Conservation (phyloP, 2,888 invertebrate genomes). For the Ephialtes manifestator region DNA sequence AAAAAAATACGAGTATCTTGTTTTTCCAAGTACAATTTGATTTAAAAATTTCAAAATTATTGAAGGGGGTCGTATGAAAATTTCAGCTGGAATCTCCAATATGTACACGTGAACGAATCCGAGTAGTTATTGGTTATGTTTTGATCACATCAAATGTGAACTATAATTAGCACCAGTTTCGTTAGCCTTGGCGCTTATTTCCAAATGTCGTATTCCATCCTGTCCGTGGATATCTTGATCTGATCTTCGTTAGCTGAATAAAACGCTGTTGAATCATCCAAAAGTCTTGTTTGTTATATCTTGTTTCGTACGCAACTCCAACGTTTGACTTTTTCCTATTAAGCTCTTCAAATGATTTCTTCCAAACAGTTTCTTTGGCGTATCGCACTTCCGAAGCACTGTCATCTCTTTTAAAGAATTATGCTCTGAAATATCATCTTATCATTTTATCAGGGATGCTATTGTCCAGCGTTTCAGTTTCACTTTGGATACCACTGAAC, state of each 20-base stretch:
- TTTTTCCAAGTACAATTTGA: no score
- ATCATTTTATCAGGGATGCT: not conserved
- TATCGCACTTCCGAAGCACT: not conserved
- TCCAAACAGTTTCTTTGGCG: not conserved
- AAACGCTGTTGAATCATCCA: constrained; percentile 12
- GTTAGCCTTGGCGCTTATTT: not conserved
- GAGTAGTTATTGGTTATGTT: not conserved
- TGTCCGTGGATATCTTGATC: not conserved
- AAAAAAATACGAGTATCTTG: no score
- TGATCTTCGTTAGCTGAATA: not conserved
- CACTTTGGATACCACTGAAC: not conserved
- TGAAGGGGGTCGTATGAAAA: no score
- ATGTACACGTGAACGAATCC: not conserved
- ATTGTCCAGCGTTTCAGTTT: not conserved
- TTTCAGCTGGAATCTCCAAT: no score
- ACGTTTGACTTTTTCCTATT: not conserved
- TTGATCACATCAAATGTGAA: not conserved
- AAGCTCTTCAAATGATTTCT: not conserved
- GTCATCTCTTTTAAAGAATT: not conserved
- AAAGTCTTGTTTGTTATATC: constrained; percentile 16
- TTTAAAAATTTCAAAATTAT: no score
- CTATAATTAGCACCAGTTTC: not conserved
- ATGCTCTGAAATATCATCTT: not conserved
- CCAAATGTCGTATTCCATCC: not conserved
- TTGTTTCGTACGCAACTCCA: not conserved